Base-by-base conservation (phyloP, 2,888 invertebrate genomes). In the Drosophila mimetica region DNA sequence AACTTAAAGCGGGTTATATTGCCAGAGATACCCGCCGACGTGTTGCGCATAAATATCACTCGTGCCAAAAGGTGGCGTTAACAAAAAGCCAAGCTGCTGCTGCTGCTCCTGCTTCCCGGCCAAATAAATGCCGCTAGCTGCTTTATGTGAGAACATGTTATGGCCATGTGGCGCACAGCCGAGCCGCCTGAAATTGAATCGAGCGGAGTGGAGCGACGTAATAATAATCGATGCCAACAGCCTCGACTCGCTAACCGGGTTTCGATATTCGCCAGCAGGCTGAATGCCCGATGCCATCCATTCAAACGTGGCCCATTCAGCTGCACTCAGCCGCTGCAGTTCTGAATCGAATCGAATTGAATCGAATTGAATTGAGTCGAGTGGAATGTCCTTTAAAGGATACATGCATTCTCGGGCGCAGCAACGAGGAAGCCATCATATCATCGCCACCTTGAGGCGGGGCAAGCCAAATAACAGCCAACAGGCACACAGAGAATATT, bases 1-100 rank as follows among this genome's bases (percentile, higher is more conserved):
- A 87, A 85, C 86, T 82, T 76, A 82, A 82, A 82, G 84, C 81
- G 75, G 71, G 66, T 74, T 75, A 80, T 86, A 74, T 83, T 74
- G 75, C 67, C 72, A 73, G 75, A 78, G 67, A 78, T 74, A 84
- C 76, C 69, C 69, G 46, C 57, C 53, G 67, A 84, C 84, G 87
- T 79, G 84, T 77, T 71, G 54, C 69, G 87, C 87, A 84, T 84
- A 79, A 79, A 84, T 75, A 80, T 75, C 36, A 69, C 57, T 28
- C 44, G n/a, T 4, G 9, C 63, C 41, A 32, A 61, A 80, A 61
- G 77, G 75, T 82, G 71, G 77, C 71, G 58, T 65, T 58, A 76
- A 76, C 76, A 64, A 69, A 72, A 71, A 71, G 69, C 54, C 39
- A 41, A n/a, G n/a, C n/a, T n/a, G n/a, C n/a, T n/a, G n/a, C n/a